Percentiles rank a stretch among this genome's conserved stretches.
phyloP scores from a whole-genome alignment of 2,888 invertebrate species.

The Rugalucina vietnamica region DNA sequence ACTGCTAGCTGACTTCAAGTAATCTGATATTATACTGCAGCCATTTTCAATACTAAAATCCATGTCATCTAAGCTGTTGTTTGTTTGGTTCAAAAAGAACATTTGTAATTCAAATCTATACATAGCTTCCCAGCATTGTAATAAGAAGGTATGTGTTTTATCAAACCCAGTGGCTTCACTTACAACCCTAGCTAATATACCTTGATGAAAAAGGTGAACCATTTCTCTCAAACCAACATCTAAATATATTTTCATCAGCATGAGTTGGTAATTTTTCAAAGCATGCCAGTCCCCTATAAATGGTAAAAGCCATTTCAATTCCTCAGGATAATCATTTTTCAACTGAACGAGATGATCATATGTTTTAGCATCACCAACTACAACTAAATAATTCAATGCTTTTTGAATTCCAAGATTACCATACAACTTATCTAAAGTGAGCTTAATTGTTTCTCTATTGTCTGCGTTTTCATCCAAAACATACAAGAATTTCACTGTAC shows the following conservation, averaged over 20 bases:
- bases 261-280: constrained; percentile 12
- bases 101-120: not conserved
- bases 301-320: constrained; percentile 17
- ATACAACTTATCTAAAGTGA: not conserved
- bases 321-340: constrained; percentile 7
- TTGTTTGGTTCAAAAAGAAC: not conserved
- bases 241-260: constrained; percentile 18
- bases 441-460: not conserved
- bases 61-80: not conserved
- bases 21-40: not conserved
- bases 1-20: not conserved
- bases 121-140: constrained; percentile 12
- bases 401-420: not conserved
- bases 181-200: constrained; percentile 1
- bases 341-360: constrained; percentile 27
- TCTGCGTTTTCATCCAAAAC: constrained; percentile 1
- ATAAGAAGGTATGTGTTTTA: constrained; percentile 6
- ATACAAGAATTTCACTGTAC: not conserved
- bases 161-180: not conserved
- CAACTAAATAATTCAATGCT: not conserved
- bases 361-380: constrained; percentile 26
- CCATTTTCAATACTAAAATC: not conserved
- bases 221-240: constrained; percentile 32
- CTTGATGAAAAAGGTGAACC: not conserved
- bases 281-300: constrained; percentile 27